phyloP scores from a whole-genome alignment of 2,113 vertebrate species.

The Cyprinodon variegatus region DNA sequence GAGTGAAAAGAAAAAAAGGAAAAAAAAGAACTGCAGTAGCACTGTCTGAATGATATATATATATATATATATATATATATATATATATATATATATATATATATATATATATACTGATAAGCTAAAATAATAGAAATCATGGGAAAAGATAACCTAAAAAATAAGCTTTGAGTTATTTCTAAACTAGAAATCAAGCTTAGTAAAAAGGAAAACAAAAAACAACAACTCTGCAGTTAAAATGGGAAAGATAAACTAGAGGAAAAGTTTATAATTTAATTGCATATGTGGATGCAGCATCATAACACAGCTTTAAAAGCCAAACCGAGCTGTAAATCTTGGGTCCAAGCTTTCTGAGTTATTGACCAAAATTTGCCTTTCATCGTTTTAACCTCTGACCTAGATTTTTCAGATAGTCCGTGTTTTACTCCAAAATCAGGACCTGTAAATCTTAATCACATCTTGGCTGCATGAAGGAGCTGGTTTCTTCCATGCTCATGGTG shows the following conservation, averaged over 20 bases:
- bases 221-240: too few species aligned
- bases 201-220: too few species aligned
- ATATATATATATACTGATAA: not conserved
- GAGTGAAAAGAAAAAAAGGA: too few species aligned
- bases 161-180: too few species aligned
- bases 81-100: too few species aligned
- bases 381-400: slow-evolving; percentile 41
- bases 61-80: too few species aligned
- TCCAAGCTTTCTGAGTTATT: not conserved
- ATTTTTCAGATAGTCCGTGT: slow-evolving; percentile 34
- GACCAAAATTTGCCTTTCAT: slow-evolving; percentile 33
- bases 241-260: not conserved
- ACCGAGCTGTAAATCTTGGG: slow-evolving; percentile 2
- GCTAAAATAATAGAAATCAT: too few species aligned
- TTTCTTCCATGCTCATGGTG: slow-evolving; percentile 5
- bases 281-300: not conserved
- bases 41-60: too few species aligned
- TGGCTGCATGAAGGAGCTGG: slow-evolving; percentile 27
- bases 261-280: not conserved
- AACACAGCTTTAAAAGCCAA: not conserved
- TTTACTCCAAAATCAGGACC: slow-evolving; percentile 24
- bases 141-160: too few species aligned
- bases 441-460: slow-evolving; percentile 44
- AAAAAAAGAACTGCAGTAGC: too few species aligned
- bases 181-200: too few species aligned